Conservation (phyloP, 2,113 vertebrate genomes). For the Rostratula benghalensis region DNA sequence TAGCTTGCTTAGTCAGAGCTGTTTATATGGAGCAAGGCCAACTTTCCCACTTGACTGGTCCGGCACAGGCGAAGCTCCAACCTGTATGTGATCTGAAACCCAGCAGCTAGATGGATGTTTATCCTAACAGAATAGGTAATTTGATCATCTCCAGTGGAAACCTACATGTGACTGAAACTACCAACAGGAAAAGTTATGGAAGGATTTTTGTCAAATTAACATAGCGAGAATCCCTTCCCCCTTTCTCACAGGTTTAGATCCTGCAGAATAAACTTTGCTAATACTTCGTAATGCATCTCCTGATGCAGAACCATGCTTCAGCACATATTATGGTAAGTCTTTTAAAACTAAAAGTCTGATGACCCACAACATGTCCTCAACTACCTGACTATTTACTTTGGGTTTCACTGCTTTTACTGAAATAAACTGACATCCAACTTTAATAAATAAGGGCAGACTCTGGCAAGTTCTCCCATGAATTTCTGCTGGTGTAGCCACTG, state of each 20-base stretch:
- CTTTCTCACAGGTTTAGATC: background rate
- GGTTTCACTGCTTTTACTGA: background rate
- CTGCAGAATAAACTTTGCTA: background rate
- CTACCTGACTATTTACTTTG: background rate
- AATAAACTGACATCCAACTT: background rate
- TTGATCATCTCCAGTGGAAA: background rate
- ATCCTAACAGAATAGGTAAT: background rate
- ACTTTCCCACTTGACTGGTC: background rate
- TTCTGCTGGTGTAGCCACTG: background rate
- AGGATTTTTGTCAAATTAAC: background rate
- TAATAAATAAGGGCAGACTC: background rate
- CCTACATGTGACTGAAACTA: background rate
- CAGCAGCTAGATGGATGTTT: background rate
- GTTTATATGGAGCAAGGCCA: slow-evolving; percentile 21
- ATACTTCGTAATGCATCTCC: background rate
- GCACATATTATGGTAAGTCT: background rate
- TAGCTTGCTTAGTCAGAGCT: slow-evolving; percentile 19
- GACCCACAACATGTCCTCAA: background rate
- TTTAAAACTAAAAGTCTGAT: background rate
- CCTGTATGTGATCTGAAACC: background rate
- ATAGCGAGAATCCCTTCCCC: background rate
- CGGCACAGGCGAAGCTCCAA: background rate
- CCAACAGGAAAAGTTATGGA: background rate
- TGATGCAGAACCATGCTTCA: background rate
- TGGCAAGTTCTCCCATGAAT: background rate